A percentile compares a stretch with the other conserved stretches of the same genome.
Conservation (phyloP, 1,140 invertebrate species). For the Halictus rubicundus region DNA sequence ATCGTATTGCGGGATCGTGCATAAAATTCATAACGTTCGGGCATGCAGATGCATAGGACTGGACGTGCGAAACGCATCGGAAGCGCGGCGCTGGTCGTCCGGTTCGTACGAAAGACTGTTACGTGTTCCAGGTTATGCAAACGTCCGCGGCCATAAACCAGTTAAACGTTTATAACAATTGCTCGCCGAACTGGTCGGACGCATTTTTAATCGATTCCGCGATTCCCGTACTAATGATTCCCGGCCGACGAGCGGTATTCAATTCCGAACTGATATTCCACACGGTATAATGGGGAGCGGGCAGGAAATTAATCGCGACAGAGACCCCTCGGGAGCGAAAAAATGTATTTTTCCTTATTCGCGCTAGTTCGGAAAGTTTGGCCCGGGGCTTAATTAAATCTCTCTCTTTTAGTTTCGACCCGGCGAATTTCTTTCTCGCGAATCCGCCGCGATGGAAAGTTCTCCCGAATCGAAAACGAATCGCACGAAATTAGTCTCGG, state of each 20-base stretch:
- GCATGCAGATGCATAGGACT: not conserved
- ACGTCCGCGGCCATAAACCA: not conserved
- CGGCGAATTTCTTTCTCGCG: no score
- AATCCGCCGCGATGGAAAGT: no score
- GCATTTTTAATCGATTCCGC: not conserved
- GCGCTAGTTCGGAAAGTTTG: no score
- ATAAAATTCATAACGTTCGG: not conserved
- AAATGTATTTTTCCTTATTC: no score
- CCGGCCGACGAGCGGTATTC: not conserved
- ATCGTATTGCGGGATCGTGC: not conserved
- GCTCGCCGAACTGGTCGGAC: not conserved
- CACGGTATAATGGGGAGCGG: no score
- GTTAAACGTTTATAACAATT: not conserved
- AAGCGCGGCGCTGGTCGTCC: not conserved
- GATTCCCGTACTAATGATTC: not conserved
- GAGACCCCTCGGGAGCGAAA: no score
- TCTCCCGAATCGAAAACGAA: no score
- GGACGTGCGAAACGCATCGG: not conserved
- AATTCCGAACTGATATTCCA: not conserved
- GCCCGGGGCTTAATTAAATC: no score
- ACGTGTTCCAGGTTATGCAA: slow-evolving; percentile 6
- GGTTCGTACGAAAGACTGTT: not conserved
- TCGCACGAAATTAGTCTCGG: no score
- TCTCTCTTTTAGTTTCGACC: no score
- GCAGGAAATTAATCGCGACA: no score